Conservation (phyloP, 2,113 vertebrate species). For the Notothenia coriiceps region DNA sequence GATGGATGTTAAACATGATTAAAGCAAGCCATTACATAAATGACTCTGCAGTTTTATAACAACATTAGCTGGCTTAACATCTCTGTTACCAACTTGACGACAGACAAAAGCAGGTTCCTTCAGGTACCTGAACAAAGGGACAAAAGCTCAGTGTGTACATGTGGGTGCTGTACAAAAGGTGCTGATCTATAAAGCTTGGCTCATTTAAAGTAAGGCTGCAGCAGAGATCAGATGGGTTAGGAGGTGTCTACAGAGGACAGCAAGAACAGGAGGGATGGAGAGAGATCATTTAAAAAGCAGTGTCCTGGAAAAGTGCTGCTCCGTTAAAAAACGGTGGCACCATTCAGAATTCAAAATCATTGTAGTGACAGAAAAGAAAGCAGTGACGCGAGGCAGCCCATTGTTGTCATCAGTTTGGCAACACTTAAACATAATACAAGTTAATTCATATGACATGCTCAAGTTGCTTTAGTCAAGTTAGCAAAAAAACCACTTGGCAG, state of each 20-base stretch:
- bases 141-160: neutral
- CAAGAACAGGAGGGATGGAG: neutral
- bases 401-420: neutral
- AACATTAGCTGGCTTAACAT: no score
- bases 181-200: constrained; percentile 47
- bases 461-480: neutral
- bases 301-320: constrained; percentile 43
- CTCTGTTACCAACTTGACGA: no score
- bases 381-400: neutral
- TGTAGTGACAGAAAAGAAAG: constrained; percentile 4
- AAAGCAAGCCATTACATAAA: no score
- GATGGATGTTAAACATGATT: no score
- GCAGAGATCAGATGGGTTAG: constrained; percentile 15
- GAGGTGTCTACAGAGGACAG: neutral
- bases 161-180: constrained; percentile 15
- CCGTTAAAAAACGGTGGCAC: constrained; percentile 16
- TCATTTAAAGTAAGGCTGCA: constrained; percentile 37
- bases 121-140: constrained; percentile 16
- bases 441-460: neutral
- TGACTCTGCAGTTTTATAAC: no score
- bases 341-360: constrained; percentile 11
- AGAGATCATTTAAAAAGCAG: constrained; percentile 26
- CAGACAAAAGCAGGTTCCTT: no score
- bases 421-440: neutral
- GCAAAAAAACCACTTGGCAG: neutral